These are phyloP conservation scores for Saguinus imperator DNA, from an alignment of 2,113 vertebrate species.

Conservation along the genomic window DNA sequence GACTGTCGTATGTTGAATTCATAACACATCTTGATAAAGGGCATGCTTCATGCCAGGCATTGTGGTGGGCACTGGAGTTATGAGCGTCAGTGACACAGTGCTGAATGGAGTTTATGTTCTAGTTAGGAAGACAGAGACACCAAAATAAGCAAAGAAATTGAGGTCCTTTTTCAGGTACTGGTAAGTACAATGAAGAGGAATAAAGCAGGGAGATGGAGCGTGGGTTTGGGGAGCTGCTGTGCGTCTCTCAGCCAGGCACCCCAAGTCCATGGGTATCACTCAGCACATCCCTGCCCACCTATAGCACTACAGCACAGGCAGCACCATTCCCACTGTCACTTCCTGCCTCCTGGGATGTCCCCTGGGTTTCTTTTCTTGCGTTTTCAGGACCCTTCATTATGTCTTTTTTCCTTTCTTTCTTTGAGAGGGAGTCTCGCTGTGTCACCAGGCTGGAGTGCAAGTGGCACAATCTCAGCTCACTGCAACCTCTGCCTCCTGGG, in stretches of 20 bases:
- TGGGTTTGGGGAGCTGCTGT: rapidly evolving
- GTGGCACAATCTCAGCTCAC: too few species aligned
- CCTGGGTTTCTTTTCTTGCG: not conserved
- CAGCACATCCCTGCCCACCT: too few species aligned
- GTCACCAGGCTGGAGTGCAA: too few species aligned
- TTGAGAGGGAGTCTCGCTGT: too few species aligned
- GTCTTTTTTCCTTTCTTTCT: not conserved
- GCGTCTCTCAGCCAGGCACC: rapidly evolving
- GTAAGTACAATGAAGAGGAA: not conserved
- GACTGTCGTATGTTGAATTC: not conserved
- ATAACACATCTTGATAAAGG: not conserved
- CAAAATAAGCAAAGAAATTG: not conserved
- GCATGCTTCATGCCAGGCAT: not conserved
- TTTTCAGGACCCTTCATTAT: not conserved
- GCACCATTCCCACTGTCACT: rapidly evolving
- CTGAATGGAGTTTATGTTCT: not conserved
- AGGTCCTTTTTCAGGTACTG: not conserved
- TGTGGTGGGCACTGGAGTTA: not conserved
- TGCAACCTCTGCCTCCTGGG: too few species aligned
- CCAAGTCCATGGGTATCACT: rapidly evolving
- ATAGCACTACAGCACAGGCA: too few species aligned
- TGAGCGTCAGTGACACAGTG: not conserved
- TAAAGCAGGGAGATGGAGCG: not conserved
- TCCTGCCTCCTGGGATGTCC: not conserved
- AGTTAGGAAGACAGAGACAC: not conserved